Evolutionary conservation across 2,888 invertebrate genomes (phyloP), one percentile per base, ranked within the genome.

Genomic region (Boloria euphrosyne): DNA sequence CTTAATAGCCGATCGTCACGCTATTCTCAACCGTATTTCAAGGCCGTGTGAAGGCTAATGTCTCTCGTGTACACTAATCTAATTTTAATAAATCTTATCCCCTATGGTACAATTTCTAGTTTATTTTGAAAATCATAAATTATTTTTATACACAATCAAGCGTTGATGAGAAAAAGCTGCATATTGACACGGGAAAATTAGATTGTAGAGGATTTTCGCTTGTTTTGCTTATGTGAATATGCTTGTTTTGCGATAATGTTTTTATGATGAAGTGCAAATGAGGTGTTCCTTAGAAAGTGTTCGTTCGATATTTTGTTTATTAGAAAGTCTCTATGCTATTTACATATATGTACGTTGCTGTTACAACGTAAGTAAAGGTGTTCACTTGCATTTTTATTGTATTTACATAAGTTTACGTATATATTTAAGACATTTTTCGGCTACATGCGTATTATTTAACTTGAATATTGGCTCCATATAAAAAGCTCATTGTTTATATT

Each of bases 1-100:
- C 60, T 62, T 71, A 65, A 69, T 66, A 61, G 68, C 65, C 22
- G 51, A 60, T 61, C 31, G 46, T 17, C 71, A 71, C 71, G 69
- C 71, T 62, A 71, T 65, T 65, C 55, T 52, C 54, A 60, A 69
- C 66, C 71, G 62, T 71, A 71, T 66, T 43, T 13, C 57, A 62
- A 60, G 66, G 63, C n/a, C 62, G 13, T 13, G 54, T 64, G 49
- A 61, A 61, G n/a, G 18, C 55, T 66, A 66, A 49, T 52, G 55
- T 43, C 52, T 49, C 52, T 51, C 59, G 55, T 57, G 17, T 22
- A 47, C 10, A 38, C 46, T 67, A 62, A 64, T 64, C 61, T 64
- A 52, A 49, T 70, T 61, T 50, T 59, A 17, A 68, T 50, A 80
- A 71, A 83, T 75, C 76, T 73, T 77, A 64, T 66, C 76, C 80